Percentiles rank a stretch among this genome's conserved stretches.
Evolutionary conservation across 2,888 invertebrate species (phyloP).

Genomic region (Pyrrhosoma nymphula): DNA sequence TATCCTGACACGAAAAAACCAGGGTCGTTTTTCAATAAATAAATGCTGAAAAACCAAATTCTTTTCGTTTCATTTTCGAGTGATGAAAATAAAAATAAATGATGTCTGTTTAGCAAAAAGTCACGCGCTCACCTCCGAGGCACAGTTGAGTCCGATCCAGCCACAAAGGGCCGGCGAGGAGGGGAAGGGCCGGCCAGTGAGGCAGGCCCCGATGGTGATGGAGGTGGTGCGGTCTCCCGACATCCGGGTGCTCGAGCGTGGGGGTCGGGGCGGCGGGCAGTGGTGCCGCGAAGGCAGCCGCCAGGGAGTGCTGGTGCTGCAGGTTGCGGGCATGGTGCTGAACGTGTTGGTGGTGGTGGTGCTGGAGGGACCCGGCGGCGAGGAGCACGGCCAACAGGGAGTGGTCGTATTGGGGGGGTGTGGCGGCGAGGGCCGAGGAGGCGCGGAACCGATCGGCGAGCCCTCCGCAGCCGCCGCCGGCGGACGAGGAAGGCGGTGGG

Average conservation of each 20-base stretch:
- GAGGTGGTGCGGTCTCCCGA: slow-evolving; percentile 5
- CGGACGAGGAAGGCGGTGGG: slow-evolving; percentile 63
- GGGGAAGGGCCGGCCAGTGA: slow-evolving; percentile 69
- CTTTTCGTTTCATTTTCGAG: no score
- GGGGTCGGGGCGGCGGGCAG: background rate
- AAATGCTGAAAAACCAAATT: no score
- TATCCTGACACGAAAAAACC: no score
- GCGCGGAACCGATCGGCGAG: slow-evolving; percentile 35
- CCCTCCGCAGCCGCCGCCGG: no score
- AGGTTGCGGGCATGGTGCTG: slow-evolving; percentile 66
- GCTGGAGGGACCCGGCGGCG: slow-evolving; percentile 69
- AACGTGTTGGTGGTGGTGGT: slow-evolving; percentile 69
- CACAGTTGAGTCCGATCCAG: slow-evolving; percentile 66
- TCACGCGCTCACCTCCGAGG: slow-evolving; percentile 67
- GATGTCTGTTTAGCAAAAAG: no score
- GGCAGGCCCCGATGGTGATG: slow-evolving; percentile 61
- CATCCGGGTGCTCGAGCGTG: slow-evolving; percentile 27
- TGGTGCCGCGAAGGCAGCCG: background rate
- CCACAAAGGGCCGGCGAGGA: slow-evolving; percentile 69
- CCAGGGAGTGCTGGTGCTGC: slow-evolving; percentile 45
- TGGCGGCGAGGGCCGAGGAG: background rate
- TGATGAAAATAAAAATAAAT: no score
- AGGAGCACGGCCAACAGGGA: slow-evolving; percentile 68
- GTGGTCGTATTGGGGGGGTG: slow-evolving; percentile 68
- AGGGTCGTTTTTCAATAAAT: no score